Conservation (phyloP, 2,888 invertebrate genomes). For the Selenia dentaria region DNA sequence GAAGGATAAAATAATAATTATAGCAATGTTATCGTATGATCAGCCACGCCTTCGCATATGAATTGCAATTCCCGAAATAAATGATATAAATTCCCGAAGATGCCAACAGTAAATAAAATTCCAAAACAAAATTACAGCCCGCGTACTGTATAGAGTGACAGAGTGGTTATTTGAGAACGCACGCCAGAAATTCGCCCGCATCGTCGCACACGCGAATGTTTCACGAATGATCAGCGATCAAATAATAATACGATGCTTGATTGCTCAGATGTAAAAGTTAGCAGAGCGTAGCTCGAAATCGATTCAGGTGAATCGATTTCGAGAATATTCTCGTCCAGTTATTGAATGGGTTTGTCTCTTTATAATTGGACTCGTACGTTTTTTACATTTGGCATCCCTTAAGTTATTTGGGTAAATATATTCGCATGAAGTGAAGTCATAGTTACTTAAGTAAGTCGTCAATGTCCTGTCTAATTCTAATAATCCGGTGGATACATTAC, state of each 20-base stretch:
- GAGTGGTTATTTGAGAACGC: conserved; percentile 30
- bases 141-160: background rate
- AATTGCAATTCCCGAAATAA: background rate
- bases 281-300: background rate
- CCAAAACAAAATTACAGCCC: conserved; percentile 3
- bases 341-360: too few species aligned
- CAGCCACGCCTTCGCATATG: background rate
- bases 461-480: too few species aligned
- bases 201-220: conserved; percentile 43
- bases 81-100: background rate
- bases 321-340: background rate
- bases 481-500: too few species aligned
- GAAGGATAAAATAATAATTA: background rate
- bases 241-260: conserved; percentile 27
- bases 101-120: conserved; percentile 1
- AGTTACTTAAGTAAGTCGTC: too few species aligned
- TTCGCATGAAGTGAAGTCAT: too few species aligned
- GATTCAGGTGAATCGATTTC: background rate
- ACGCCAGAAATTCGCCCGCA: conserved; percentile 41
- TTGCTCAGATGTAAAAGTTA: background rate
- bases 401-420: too few species aligned
- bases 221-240: conserved; percentile 36
- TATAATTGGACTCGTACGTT: too few species aligned
- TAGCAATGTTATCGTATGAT: background rate
- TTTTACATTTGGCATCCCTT: too few species aligned